Percentiles rank a stretch among this genome's conserved stretches.
Conservation (phyloP, 30 jellyfish, hydroid and myxozoan genomes). For the Hydractinia echinata region DNA sequence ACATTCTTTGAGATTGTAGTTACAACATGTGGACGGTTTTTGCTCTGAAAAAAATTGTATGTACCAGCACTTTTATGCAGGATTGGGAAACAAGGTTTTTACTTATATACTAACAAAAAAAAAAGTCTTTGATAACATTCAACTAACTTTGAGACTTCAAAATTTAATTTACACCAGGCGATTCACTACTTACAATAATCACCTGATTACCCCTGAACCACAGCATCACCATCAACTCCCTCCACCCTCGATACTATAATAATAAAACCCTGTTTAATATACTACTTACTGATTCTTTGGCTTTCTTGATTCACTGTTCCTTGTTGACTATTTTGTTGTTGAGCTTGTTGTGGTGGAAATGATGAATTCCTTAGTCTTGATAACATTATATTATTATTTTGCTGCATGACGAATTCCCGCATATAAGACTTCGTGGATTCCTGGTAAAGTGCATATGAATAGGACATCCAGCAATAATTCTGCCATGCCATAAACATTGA, state of each 20-base stretch:
- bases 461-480: conserved; percentile 48
- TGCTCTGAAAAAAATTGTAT: neutral
- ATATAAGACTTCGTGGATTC: neutral
- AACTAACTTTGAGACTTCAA: too few species aligned
- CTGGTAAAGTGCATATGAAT: conserved; percentile 19
- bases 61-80: neutral
- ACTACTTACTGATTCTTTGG: neutral
- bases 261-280: neutral
- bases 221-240: too few species aligned
- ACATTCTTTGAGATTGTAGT: neutral
- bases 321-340: conserved; percentile 7
- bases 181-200: too few species aligned
- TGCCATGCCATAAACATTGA: conserved; percentile 81
- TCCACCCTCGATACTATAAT: neutral
- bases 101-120: too few species aligned
- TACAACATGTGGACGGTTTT: neutral
- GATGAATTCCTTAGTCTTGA: neutral
- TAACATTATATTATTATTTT: neutral
- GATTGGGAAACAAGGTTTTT: neutral
- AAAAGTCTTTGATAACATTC: too few species aligned
- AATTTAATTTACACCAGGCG: too few species aligned
- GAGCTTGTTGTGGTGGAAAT: conserved; percentile 4
- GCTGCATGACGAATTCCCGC: neutral
- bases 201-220: too few species aligned
- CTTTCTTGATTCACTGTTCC: neutral